Evolutionary conservation across 2,797 vertebrate genomes (phyloP).

Genomic region (Dicrostonyx torquatus): DNA sequence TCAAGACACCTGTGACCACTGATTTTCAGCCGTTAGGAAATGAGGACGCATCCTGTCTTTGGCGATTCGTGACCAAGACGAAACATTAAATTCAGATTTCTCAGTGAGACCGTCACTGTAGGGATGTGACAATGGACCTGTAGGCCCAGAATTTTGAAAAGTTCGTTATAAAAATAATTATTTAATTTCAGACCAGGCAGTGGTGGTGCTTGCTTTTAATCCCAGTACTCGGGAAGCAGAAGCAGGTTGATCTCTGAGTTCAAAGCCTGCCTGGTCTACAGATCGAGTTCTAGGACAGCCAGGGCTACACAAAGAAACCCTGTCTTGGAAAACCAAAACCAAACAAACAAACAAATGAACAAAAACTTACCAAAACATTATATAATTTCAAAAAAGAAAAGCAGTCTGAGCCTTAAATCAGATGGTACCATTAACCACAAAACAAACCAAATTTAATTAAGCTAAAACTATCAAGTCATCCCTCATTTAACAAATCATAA

Average conservation of each 20-base stretch:
- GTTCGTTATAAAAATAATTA: not conserved
- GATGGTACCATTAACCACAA: not conserved
- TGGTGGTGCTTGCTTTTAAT: not conserved
- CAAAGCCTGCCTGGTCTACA: not conserved
- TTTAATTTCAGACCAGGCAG: not conserved
- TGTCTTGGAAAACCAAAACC: not conserved
- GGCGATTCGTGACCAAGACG: not conserved
- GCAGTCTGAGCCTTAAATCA: not conserved
- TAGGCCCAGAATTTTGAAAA: not conserved
- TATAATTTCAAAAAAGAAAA: not conserved
- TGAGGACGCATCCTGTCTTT: not conserved
- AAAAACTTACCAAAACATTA: not conserved
- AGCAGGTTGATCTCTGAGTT: not conserved
- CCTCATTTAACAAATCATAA: not conserved
- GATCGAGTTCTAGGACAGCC: not conserved
- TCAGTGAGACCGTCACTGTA: not conserved
- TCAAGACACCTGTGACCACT: not conserved
- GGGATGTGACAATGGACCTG: not conserved
- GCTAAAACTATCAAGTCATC: not conserved
- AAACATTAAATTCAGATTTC: not conserved
- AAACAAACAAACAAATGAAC: not conserved
- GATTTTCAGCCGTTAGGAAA: not conserved
- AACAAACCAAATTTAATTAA: slow-evolving; percentile 1
- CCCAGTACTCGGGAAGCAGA: not conserved
- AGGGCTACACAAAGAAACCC: not conserved